Conservation (phyloP, 2,797 vertebrate species). For the Dendrocincla fuliginosa region DNA sequence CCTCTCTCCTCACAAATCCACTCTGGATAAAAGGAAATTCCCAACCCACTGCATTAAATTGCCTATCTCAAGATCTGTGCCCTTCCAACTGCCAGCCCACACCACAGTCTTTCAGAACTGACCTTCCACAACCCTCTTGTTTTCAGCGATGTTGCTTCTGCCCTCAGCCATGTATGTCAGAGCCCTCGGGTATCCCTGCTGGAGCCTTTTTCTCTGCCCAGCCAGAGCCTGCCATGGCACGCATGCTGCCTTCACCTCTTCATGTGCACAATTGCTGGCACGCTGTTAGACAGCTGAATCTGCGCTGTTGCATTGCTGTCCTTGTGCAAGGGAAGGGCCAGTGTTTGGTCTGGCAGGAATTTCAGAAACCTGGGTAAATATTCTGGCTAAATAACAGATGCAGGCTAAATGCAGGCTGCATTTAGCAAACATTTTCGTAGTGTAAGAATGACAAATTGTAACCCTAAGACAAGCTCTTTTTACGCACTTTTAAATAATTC, state of each 20-base stretch:
- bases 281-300: background rate
- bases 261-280: rapidly evolving
- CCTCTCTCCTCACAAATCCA: background rate
- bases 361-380: background rate
- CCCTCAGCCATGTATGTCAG: background rate
- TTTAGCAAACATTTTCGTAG: background rate
- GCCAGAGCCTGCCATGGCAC: background rate
- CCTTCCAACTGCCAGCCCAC: background rate
- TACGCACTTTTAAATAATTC: background rate
- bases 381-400: background rate
- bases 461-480: background rate
- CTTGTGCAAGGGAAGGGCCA: background rate
- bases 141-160: background rate
- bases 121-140: background rate
- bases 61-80: background rate
- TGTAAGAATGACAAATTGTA: background rate
- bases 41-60: background rate
- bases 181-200: background rate
- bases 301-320: background rate
- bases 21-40: background rate
- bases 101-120: background rate
- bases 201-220: background rate
- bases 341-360: background rate
- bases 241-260: background rate
- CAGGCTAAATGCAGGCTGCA: background rate